A percentile compares a stretch with the other conserved stretches of the same genome.
Conservation (phyloP, 2,888 invertebrate genomes). For the Therioaphis trifolii region DNA sequence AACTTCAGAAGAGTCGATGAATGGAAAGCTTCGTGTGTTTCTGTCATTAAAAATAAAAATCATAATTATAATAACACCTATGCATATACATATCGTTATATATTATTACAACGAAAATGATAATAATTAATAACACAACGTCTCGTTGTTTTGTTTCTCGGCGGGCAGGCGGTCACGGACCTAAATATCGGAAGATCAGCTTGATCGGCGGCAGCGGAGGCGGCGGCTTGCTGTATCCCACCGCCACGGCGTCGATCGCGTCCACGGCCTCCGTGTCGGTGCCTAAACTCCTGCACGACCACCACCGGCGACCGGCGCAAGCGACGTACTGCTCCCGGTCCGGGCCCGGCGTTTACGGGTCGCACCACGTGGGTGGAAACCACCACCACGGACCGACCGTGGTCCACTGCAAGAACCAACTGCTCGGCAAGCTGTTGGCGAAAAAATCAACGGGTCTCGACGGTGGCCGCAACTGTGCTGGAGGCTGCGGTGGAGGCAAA, state of each 20-base stretch:
- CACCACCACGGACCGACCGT: neutral
- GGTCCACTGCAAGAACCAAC: neutral
- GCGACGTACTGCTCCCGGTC: neutral
- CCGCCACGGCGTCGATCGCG: neutral
- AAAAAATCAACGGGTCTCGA: neutral
- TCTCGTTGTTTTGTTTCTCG: neutral
- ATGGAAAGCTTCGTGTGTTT: too few relatives aligned
- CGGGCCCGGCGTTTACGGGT: neutral
- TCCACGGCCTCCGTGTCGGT: neutral
- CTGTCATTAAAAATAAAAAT: too few relatives aligned
- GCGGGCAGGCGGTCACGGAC: neutral
- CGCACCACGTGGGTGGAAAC: neutral
- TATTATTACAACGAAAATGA: too few relatives aligned
- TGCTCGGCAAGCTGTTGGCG: neutral
- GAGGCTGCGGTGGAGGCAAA: too few relatives aligned
- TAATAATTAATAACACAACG: too few relatives aligned
- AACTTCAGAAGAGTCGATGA: too few relatives aligned
- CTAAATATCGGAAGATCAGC: neutral
- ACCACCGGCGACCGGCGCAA: neutral
- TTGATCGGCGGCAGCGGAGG: neutral
- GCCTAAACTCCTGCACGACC: neutral
- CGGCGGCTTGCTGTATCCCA: neutral
- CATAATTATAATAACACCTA: too few relatives aligned
- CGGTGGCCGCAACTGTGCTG: neutral
- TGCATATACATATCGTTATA: too few relatives aligned